These are phyloP conservation scores for Astreopora myriophthalma DNA, from an alignment of 64 coral and sea anemone species.

Conservation along the genomic window DNA sequence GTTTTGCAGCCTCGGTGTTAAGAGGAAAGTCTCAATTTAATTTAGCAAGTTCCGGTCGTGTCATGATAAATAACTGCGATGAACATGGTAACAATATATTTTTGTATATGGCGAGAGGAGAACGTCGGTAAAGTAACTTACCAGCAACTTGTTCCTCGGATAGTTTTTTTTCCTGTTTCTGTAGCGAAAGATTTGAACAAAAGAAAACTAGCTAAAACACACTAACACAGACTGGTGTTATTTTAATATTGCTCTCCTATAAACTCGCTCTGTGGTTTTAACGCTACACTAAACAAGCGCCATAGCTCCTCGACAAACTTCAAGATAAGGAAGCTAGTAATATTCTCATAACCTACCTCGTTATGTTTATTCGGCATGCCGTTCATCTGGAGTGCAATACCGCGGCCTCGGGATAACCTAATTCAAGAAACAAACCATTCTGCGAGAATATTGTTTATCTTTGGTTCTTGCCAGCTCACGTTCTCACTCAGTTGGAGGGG, in stretches of 20 bases:
- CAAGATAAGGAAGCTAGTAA: background rate
- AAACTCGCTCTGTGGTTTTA: slow-evolving; percentile 11
- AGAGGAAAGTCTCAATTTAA: background rate
- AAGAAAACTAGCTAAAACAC: slow-evolving; percentile 28
- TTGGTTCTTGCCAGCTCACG: background rate
- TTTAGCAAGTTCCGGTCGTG: background rate
- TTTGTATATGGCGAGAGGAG: background rate
- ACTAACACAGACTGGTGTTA: background rate
- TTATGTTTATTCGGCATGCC: slow-evolving; percentile 26
- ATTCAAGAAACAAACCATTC: background rate
- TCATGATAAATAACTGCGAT: background rate
- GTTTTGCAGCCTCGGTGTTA: background rate
- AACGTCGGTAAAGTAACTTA: background rate
- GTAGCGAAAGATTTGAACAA: background rate
- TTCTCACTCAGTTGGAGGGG: background rate
- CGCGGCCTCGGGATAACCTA: background rate
- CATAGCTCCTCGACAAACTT: background rate
- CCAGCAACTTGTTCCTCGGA: slow-evolving; percentile 75
- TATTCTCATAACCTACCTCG: background rate
- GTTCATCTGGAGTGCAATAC: background rate
- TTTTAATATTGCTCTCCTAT: background rate
- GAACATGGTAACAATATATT: background rate
- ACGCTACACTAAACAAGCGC: background rate
- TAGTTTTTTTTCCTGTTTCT: slow-evolving; percentile 43
- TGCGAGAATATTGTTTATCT: slow-evolving; percentile 30